These are phyloP conservation scores for Manis pentadactyla DNA, from an alignment of 2,797 vertebrate species.

Conservation along the genomic window DNA sequence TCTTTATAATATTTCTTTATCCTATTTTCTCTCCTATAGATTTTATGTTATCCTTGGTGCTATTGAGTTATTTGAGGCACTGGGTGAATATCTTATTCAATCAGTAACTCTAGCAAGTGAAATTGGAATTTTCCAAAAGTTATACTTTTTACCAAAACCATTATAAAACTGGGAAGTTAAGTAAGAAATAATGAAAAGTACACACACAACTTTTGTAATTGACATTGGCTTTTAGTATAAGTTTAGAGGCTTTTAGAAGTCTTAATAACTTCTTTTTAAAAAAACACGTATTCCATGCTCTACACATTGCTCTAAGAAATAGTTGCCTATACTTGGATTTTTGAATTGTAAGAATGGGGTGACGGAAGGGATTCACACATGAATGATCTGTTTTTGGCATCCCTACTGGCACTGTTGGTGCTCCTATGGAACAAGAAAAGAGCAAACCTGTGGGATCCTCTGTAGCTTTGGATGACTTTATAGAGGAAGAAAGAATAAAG, in stretches of 20 bases:
- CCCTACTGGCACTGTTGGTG: too few relatives aligned
- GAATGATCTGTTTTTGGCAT: fast-evolving
- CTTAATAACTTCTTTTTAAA: neutral
- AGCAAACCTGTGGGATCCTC: neutral
- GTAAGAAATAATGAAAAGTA: neutral
- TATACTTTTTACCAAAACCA: conserved; percentile 2
- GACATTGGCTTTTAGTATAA: neutral
- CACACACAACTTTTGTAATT: neutral
- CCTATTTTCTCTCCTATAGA: conserved; percentile 61
- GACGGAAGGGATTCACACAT: fast-evolving
- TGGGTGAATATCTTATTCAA: neutral
- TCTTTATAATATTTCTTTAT: conserved; percentile 67
- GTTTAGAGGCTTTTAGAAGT: neutral
- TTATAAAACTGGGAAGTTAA: conserved; percentile 3
- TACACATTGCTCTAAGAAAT: neutral
- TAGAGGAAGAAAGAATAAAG: neutral
- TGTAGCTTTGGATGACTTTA: neutral
- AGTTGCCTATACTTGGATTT: neutral
- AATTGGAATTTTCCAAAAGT: conserved; percentile 56
- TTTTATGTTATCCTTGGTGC: conserved; percentile 45
- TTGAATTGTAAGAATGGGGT: neutral
- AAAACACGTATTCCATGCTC: neutral
- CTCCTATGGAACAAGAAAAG: neutral
- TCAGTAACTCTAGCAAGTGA: conserved; percentile 46
- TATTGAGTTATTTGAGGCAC: conserved; percentile 33